Evolutionary conservation across 2,797 vertebrate species (phyloP).

Genomic region (Phataginus tricuspis): DNA sequence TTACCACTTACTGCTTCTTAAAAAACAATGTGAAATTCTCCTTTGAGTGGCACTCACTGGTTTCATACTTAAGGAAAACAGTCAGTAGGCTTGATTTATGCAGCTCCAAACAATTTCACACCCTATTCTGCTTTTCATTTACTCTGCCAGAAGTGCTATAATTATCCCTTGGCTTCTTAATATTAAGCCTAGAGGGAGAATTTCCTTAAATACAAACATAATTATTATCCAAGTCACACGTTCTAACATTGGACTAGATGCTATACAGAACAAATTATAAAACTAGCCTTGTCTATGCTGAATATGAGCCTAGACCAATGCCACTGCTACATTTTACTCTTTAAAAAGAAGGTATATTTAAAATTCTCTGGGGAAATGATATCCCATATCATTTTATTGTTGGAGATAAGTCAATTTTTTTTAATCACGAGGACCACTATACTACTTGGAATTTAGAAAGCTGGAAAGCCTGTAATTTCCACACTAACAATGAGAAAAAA

Average conservation of each 20-base stretch:
- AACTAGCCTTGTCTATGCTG: background rate
- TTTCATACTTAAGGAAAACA: constrained; percentile 33
- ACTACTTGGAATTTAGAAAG: constrained; percentile 7
- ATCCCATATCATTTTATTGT: background rate
- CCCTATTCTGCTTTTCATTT: constrained; percentile 31
- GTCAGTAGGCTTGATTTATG: constrained; percentile 21
- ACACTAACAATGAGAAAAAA: background rate
- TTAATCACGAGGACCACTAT: background rate
- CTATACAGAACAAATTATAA: background rate
- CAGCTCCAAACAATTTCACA: constrained; percentile 25
- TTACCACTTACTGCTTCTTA: background rate
- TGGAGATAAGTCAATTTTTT: background rate
- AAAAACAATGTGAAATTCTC: background rate
- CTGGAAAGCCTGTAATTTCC: background rate
- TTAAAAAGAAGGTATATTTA: constrained; percentile 8
- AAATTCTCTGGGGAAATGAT: background rate
- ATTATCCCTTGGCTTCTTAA: constrained; percentile 43
- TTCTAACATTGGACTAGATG: constrained; percentile 14
- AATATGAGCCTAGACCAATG: background rate
- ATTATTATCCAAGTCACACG: background rate
- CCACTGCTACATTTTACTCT: background rate
- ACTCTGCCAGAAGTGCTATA: constrained; percentile 27
- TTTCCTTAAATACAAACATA: constrained; percentile 43
- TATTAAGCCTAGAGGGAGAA: constrained; percentile 15
- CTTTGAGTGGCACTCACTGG: background rate